These are phyloP conservation scores for Dioctria rufipes DNA, from an alignment of 2,888 invertebrate species.

Conservation along the genomic window DNA sequence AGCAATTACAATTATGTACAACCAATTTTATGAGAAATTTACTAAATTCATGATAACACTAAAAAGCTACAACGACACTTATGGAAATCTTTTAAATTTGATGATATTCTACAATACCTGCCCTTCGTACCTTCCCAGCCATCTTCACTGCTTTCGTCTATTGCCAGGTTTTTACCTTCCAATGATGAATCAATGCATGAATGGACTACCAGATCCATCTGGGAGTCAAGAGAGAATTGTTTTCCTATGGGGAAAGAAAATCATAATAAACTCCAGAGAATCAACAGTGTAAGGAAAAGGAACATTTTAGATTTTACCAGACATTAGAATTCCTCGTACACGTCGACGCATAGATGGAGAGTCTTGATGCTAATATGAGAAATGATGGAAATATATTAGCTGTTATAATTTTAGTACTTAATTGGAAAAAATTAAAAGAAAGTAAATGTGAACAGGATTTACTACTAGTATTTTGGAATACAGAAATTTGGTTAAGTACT, in stretches of 20 bases:
- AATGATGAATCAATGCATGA: constrained; percentile 74
- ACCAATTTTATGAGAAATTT: constrained; percentile 40
- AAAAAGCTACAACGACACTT: constrained; percentile 6
- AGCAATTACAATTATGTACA: constrained; percentile 33
- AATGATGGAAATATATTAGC: constrained; percentile 4
- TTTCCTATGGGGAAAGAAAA: constrained; percentile 71
- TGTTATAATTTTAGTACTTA: neutral
- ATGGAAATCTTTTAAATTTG: constrained; percentile 26
- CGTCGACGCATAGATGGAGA: constrained; percentile 85
- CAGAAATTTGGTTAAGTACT: too few relatives aligned
- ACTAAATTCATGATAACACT: neutral
- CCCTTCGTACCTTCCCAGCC: constrained; percentile 71
- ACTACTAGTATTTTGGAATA: neutral
- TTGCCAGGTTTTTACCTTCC: constrained; percentile 60
- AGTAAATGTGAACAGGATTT: neutral
- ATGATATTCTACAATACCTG: constrained; percentile 68
- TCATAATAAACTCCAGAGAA: neutral
- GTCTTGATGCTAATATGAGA: constrained; percentile 67
- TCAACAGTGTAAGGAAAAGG: neutral
- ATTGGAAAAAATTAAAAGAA: neutral
- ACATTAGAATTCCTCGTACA: constrained; percentile 89
- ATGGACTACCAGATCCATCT: constrained; percentile 88
- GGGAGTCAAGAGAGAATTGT: constrained; percentile 92
- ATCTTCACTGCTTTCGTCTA: constrained; percentile 69
- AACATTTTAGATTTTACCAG: constrained; percentile 72